Evolutionary conservation across 2,888 invertebrate genomes (phyloP).

Genomic region (Ypsolopha sequella): DNA sequence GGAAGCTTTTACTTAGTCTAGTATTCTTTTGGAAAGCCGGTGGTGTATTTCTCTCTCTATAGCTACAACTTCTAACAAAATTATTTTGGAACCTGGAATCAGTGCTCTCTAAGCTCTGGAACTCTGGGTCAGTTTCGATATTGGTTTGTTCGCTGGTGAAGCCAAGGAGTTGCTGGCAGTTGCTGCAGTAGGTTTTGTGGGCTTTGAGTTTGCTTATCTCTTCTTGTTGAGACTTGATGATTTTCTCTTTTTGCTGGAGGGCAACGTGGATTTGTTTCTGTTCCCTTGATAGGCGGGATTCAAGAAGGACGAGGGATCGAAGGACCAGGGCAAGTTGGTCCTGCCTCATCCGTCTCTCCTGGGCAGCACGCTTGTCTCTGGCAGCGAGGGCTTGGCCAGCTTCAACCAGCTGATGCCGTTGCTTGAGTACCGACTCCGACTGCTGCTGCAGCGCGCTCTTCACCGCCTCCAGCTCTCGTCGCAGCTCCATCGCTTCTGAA

Average conservation of each 20-base stretch:
- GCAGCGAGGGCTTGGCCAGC: constrained; percentile 72
- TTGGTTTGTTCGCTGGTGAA: constrained; percentile 67
- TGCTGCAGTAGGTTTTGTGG: constrained; percentile 59
- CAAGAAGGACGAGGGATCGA: constrained; percentile 77
- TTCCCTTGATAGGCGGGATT: constrained; percentile 79
- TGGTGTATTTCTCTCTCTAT: constrained; percentile 61
- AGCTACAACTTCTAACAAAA: constrained; percentile 63
- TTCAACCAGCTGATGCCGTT: constrained; percentile 76
- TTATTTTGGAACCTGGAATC: constrained; percentile 61
- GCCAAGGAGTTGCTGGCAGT: constrained; percentile 61
- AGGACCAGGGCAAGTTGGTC: constrained; percentile 79
- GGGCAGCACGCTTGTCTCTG: constrained; percentile 71
- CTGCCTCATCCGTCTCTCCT: constrained; percentile 75
- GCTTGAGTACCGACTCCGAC: constrained; percentile 73
- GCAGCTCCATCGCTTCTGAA: constrained; percentile 68
- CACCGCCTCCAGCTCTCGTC: constrained; percentile 75
- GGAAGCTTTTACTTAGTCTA: constrained; percentile 64
- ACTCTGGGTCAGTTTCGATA: constrained; percentile 65
- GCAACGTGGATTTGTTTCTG: constrained; percentile 78
- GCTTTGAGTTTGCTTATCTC: constrained; percentile 76
- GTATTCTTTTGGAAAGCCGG: constrained; percentile 66
- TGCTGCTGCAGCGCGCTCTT: constrained; percentile 75
- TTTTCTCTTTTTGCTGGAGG: constrained; percentile 78
- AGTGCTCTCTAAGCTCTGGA: constrained; percentile 64
- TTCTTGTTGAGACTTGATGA: constrained; percentile 77